Percentiles rank a stretch among this genome's conserved stretches.
These are phyloP conservation scores for Tetranychus truncatus DNA, from an alignment of 2,888 invertebrate genomes.

Conservation along the genomic window DNA sequence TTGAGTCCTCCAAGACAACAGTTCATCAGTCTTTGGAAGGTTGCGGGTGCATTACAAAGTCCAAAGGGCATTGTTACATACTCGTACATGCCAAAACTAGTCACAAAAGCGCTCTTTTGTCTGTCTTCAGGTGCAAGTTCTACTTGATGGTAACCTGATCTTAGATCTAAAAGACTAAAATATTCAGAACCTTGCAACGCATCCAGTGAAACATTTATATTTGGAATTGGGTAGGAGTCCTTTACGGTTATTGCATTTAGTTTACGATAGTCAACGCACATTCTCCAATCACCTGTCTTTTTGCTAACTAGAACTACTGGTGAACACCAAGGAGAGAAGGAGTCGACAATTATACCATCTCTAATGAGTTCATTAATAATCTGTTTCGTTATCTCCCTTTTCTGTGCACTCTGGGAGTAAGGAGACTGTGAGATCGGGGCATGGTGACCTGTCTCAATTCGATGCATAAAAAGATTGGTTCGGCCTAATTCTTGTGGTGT, in stretches of 20 bases:
- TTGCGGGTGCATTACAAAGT: constrained; percentile 24
- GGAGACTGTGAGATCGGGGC: too few species aligned
- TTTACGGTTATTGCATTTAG: constrained; percentile 10
- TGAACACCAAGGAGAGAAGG: background rate
- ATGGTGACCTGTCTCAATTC: too few species aligned
- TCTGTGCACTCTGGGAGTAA: too few species aligned
- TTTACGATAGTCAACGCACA: constrained; percentile 7
- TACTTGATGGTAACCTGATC: constrained; percentile 27
- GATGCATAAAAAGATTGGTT: too few species aligned
- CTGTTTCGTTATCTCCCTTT: too few species aligned
- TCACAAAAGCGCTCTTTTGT: constrained; percentile 27
- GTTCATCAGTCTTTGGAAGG: constrained; percentile 27
- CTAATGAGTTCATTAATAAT: too few species aligned
- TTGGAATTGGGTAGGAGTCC: constrained; percentile 27
- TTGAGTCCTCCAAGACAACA: constrained; percentile 23
- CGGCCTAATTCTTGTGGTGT: too few species aligned
- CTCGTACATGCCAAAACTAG: constrained; percentile 23
- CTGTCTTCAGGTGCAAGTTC: constrained; percentile 23
- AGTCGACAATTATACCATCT: too few species aligned
- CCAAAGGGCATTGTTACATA: constrained; percentile 26
- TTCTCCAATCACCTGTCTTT: background rate
- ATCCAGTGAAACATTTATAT: constrained; percentile 25
- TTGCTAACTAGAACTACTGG: constrained; percentile 4
- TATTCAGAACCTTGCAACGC: constrained; percentile 21
- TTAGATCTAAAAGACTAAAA: constrained; percentile 24